Evolutionary conservation across 2,113 vertebrate genomes (phyloP).

Genomic region (Tetrax tetrax): DNA sequence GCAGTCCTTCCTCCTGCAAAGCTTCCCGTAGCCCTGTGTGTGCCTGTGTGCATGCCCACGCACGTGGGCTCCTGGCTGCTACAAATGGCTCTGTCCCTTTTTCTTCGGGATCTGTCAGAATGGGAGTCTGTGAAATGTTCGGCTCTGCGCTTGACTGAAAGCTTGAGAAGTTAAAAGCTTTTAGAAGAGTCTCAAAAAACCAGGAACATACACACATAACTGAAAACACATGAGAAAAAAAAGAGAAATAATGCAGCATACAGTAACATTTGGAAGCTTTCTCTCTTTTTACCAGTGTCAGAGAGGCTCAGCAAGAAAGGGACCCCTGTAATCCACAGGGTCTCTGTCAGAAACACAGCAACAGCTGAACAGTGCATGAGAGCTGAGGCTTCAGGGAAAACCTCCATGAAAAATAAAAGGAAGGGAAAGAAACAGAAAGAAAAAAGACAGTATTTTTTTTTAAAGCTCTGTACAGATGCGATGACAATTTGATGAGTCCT

Average conservation of each 20-base stretch:
- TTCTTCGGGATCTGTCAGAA: conserved; percentile 27
- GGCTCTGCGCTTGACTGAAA: conserved; percentile 15
- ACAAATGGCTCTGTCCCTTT: neutral
- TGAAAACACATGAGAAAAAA: conserved; percentile 59
- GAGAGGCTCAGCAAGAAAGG: conserved; percentile 15
- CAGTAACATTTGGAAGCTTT: conserved; percentile 51
- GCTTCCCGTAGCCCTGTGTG: neutral
- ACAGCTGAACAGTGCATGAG: conserved; percentile 54
- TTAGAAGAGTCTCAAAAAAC: conserved; percentile 32
- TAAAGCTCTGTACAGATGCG: conserved; percentile 15
- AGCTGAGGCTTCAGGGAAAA: conserved; percentile 57
- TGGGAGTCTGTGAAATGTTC: conserved; percentile 38
- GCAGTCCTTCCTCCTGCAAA: neutral
- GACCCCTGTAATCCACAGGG: conserved; percentile 27
- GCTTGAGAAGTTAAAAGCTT: conserved; percentile 63
- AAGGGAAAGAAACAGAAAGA: neutral
- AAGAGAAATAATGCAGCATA: conserved; percentile 41
- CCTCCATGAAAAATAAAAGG: conserved; percentile 62
- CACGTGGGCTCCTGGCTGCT: neutral
- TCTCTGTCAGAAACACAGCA: conserved; percentile 18
- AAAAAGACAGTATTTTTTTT: neutral
- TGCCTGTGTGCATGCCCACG: neutral
- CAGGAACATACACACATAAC: conserved; percentile 26
- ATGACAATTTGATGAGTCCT: conserved; percentile 53
- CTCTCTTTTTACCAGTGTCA: conserved; percentile 36